Evolutionary conservation across 2,797 vertebrate species (phyloP).

Genomic region (Trichosurus vulpecula): DNA sequence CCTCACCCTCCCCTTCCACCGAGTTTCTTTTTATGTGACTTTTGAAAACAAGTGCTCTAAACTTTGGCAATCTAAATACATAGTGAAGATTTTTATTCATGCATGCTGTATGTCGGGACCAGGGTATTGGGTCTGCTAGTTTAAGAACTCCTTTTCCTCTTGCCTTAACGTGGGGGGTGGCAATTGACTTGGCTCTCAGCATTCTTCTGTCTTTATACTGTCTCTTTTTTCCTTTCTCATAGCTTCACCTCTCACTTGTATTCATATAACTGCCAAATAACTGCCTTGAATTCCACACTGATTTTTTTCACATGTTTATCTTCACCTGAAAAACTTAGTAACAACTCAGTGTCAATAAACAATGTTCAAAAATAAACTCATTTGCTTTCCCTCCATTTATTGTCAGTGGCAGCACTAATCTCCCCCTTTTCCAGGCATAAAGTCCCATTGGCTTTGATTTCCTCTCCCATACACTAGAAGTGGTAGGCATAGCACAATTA

Average conservation of each 20-base stretch:
- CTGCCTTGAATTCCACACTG: neutral
- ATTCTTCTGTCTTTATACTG: neutral
- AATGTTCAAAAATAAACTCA: neutral
- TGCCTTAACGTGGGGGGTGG: neutral
- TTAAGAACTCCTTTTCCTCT: neutral
- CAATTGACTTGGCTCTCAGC: neutral
- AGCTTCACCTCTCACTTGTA: neutral
- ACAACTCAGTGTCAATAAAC: neutral
- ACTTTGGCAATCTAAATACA: neutral
- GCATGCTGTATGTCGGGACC: neutral
- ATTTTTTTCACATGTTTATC: neutral
- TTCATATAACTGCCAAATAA: neutral
- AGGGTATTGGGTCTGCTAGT: neutral
- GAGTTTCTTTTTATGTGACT: neutral
- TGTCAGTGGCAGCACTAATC: neutral
- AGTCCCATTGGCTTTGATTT: neutral
- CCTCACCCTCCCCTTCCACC: neutral
- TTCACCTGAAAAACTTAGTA: neutral
- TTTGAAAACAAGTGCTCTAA: neutral
- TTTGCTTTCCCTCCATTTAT: neutral
- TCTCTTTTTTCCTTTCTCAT: neutral
- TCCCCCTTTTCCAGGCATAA: neutral
- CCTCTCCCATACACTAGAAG: neutral
- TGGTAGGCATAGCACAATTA: neutral
- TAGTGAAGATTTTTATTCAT: neutral